Conservation (phyloP, 2,888 invertebrate species). For the Aphodius sticticus region DNA sequence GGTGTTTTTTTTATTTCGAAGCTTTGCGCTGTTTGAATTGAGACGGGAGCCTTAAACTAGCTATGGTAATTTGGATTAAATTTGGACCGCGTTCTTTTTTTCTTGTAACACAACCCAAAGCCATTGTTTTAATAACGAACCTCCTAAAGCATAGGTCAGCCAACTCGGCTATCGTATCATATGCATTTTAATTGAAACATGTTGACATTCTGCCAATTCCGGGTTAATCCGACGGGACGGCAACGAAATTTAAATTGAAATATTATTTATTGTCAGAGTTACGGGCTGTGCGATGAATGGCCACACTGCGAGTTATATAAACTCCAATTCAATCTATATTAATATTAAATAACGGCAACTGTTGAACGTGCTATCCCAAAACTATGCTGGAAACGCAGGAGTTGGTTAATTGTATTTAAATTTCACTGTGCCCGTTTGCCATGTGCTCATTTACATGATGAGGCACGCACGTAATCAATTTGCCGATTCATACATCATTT, state of each 20-base stretch:
- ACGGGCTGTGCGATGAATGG: background rate
- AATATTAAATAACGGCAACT: background rate
- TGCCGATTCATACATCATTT: too few relatives aligned
- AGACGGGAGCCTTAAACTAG: too few relatives aligned
- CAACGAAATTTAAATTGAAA: slow-evolving; percentile 24
- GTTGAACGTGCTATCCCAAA: background rate
- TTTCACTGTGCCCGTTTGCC: too few relatives aligned
- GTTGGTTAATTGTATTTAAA: too few relatives aligned
- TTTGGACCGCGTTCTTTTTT: too few relatives aligned
- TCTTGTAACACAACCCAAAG: background rate
- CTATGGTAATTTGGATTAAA: too few relatives aligned
- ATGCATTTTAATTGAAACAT: slow-evolving; percentile 25
- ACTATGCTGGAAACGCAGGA: background rate
- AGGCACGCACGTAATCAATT: too few relatives aligned
- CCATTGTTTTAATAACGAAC: background rate
- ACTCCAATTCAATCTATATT: background rate
- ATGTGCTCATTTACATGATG: too few relatives aligned
- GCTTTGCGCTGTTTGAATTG: too few relatives aligned
- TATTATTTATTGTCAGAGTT: slow-evolving; percentile 21
- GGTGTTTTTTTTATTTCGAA: too few relatives aligned
- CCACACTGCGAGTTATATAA: background rate
- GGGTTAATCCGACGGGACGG: slow-evolving; percentile 14
- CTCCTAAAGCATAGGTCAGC: background rate
- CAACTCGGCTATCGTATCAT: slow-evolving; percentile 19
- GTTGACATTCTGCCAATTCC: slow-evolving; percentile 23